Conservation (phyloP, 2,797 vertebrate species). For the Apogon talboti region DNA sequence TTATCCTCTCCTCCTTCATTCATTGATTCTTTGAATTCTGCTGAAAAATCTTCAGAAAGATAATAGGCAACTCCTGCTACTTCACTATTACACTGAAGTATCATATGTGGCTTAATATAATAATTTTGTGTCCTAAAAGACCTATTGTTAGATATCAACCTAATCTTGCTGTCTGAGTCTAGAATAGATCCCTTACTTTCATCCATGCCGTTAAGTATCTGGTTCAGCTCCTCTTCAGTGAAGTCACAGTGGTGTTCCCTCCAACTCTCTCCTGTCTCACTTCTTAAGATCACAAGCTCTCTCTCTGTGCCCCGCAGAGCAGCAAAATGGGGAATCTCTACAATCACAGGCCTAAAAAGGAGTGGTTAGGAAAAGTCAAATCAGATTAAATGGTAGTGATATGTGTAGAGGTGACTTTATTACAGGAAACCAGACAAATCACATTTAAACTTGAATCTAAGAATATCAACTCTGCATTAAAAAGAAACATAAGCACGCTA, state of each 20-base stretch:
- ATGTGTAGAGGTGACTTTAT: background rate
- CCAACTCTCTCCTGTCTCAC: slow-evolving; percentile 97
- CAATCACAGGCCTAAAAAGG: slow-evolving; percentile 92
- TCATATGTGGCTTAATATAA: background rate
- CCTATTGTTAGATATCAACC: background rate
- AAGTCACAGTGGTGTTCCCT: slow-evolving; percentile 96
- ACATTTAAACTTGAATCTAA: slow-evolving; percentile 1
- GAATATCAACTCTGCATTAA: slow-evolving; percentile 35
- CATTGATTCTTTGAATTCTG: background rate
- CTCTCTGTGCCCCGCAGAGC: slow-evolving; percentile 94
- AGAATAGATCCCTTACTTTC: slow-evolving; percentile 86
- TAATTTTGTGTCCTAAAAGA: background rate
- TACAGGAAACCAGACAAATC: background rate
- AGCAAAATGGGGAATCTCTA: slow-evolving; percentile 98
- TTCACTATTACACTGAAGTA: background rate
- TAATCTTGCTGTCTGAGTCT: background rate
- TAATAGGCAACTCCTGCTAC: background rate
- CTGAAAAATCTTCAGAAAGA: background rate
- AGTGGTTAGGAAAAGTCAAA: slow-evolving; percentile 26
- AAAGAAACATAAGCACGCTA: slow-evolving; percentile 12
- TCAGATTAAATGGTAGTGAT: background rate
- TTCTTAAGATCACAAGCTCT: slow-evolving; percentile 95
- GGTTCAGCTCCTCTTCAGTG: slow-evolving; percentile 95
- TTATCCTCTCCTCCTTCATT: background rate
- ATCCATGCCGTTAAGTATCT: slow-evolving; percentile 98